Base-by-base conservation (phyloP, 2,888 invertebrate species). In the Diabrotica balteata region DNA sequence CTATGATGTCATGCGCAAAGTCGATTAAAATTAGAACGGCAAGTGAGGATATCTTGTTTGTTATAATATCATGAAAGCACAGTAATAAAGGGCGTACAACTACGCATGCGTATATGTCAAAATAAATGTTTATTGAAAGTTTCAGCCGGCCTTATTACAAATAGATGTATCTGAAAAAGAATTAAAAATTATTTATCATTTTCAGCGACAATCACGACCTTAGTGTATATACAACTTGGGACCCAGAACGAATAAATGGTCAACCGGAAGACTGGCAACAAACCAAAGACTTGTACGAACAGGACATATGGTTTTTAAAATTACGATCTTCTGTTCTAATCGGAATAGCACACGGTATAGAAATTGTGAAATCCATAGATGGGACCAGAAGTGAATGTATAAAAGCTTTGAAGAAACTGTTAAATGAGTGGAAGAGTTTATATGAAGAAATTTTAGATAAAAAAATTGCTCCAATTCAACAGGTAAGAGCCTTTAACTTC, bases 131-230 rank as follows among this genome's bases (percentile, higher is more conserved):
- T 17, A 17, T 17, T 17, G 17, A 17, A 17, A 17, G 17, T 17
- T 17, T 17, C 17, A 17, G 17, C 17, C 17, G 17, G 17, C 17
- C 17, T 17, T 17, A 17, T 17, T 17, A 17, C 17, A 17, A 2
- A 17, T 17, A 17, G 17, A 17, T 17, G 17, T 32, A 4, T 32
- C 4, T 32, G 32, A 32, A 32, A 32, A 2, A 32, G 32, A 32
- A 4, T 32, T 32, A 32, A 32, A 32, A 4, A 32, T 32, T 5
- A 11, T 59, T 52, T 53, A 17, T 44, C 47, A 45, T 52, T 71
- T 72, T 79, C 60, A 88, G 88, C 58, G 94, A 95, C 84, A 95
- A 95, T 84, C 88, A 94, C 52, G 94, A 95, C 82, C 85, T 93
- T 43, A 86, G 87, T 69, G 90, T 92, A 7, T 89, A 91, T 78